Evolutionary conservation across 2,888 invertebrate species (phyloP), one percentile per base, ranked within the genome.

Genomic region (Caenorhabditis sp.): DNA sequence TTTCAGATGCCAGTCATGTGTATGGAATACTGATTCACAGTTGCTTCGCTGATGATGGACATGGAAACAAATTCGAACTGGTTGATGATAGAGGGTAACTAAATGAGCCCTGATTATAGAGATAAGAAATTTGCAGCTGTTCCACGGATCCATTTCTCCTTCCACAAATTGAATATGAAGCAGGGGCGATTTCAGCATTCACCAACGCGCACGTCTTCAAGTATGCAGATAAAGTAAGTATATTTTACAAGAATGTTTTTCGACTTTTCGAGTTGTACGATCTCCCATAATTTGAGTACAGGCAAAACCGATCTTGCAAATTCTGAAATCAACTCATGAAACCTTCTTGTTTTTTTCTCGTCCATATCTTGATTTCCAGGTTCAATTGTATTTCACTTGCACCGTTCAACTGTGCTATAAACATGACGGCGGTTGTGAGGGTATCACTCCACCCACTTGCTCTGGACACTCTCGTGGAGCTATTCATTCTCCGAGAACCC

Each of bases 381-480:
- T 92, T 26, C 91, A 91, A 80, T 86, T 92, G 58, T 91, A 89
- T 84, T 92, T 92, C 86, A 89, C 90, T 4, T 92, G 92, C 83
- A 92, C 92, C 12, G 90, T 92, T n/a, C 92, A 92, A 77, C 81
- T 92, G 10, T 92, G 92, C 80, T 92, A 91, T 84, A 90, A 90
- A 80, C 87, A 91, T 51, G 92, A 92, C 70, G 92, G 92, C 14
- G 92, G 92, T 7, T 92, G 92, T 75, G 88, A 91, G 12, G 92
- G 92, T 51, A 87, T 92, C 35, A 91, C 91, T 5, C 74, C 82
- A 0, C 80, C 80, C 26, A 12, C 38, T 26, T 84, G 79, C 58
- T 68, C 75, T 6, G 74, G 68, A 24, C 58, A 66, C n/a, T 24
- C 54, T 5, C 49, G 16, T 16, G 47, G 49, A 35, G n/a, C n/a